These are phyloP conservation scores for Micropoecilia bifurca DNA, from an alignment of 2,797 vertebrate genomes.

Conservation along the genomic window DNA sequence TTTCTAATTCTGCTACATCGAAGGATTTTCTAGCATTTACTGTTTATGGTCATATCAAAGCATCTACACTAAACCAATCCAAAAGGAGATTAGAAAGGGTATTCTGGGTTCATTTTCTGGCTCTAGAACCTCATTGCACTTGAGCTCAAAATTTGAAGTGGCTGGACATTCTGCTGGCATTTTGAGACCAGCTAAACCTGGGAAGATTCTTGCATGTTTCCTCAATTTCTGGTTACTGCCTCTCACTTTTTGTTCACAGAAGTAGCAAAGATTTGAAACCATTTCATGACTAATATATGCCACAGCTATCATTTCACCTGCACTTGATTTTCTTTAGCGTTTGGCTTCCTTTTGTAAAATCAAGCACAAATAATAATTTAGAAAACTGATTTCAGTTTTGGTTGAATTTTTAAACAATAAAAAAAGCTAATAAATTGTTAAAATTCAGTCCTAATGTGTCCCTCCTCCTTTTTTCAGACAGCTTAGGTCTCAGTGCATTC, in stretches of 20 bases:
- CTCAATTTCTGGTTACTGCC: background rate
- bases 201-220: background rate
- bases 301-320: background rate
- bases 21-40: background rate
- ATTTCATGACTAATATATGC: background rate
- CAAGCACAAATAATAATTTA: background rate
- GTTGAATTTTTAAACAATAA: conserved; percentile 31
- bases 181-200: background rate
- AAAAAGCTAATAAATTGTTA: conserved; percentile 57
- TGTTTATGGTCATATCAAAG: background rate
- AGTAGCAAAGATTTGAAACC: background rate
- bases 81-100: background rate
- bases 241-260: background rate
- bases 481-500: conserved; percentile 58
- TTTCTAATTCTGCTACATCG: background rate
- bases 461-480: conserved; percentile 34
- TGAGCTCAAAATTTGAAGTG: background rate
- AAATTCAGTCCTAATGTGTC: conserved; percentile 27
- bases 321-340: background rate
- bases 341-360: background rate
- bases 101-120: background rate
- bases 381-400: background rate
- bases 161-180: background rate
- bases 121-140: too few species aligned
- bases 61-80: background rate